Percentiles rank a stretch among this genome's conserved stretches.
Conservation (phyloP, 2,113 vertebrate genomes). For the Garra rufa region DNA sequence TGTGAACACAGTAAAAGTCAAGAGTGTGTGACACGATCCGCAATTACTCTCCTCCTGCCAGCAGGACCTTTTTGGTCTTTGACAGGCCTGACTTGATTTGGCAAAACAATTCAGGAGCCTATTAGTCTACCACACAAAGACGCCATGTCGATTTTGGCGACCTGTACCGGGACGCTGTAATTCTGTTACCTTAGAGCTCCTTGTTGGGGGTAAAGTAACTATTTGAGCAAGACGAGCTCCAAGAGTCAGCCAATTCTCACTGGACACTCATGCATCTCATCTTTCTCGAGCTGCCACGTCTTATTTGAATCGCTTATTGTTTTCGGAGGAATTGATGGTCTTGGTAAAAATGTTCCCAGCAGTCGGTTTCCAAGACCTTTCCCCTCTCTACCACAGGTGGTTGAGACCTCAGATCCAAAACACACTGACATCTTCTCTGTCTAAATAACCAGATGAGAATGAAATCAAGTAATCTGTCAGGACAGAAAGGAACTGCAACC, state of each 20-base stretch:
- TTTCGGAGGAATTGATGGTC: constrained; percentile 57
- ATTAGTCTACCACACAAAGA: constrained; percentile 46
- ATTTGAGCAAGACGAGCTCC: constrained; percentile 51
- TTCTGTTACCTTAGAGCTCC: constrained; percentile 54
- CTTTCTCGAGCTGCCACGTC: constrained; percentile 55
- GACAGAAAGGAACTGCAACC: constrained; percentile 38
- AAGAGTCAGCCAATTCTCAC: constrained; percentile 35
- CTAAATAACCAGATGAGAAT: constrained; percentile 47
- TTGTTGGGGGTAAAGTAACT: constrained; percentile 62
- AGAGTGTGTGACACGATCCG: constrained; percentile 23
- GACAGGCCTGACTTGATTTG: constrained; percentile 49
- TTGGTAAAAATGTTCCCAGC: constrained; percentile 60
- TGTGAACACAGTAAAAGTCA: neutral
- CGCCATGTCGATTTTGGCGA: constrained; percentile 44
- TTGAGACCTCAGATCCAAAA: constrained; percentile 45
- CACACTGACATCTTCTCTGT: constrained; percentile 50
- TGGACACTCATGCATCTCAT: constrained; percentile 45
- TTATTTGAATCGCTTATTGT: constrained; percentile 53
- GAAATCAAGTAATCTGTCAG: constrained; percentile 46
- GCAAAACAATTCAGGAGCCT: constrained; percentile 44
- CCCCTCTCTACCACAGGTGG: constrained; percentile 47
- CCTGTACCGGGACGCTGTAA: constrained; percentile 24
- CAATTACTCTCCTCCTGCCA: constrained; percentile 57
- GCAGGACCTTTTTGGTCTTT: constrained; percentile 64
- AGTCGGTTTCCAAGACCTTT: constrained; percentile 55